These are phyloP conservation scores for Octomys mimax DNA, from an alignment of 2,797 vertebrate genomes.

Conservation along the genomic window DNA sequence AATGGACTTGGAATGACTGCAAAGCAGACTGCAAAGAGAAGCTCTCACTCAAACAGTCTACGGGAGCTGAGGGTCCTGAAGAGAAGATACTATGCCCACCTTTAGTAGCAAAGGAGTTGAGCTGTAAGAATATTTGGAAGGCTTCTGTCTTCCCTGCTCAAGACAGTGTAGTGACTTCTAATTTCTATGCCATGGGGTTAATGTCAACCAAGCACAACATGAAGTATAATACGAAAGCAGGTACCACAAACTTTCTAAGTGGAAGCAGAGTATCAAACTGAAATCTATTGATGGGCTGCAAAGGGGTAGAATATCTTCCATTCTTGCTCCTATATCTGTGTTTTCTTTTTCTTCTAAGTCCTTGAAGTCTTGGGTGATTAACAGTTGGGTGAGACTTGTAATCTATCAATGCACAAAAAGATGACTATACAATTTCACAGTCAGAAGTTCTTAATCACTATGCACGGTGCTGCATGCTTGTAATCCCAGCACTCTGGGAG, in stretches of 20 bases:
- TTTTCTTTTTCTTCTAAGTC: neutral
- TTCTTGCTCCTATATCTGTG: neutral
- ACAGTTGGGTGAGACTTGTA: neutral
- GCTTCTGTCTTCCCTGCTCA: neutral
- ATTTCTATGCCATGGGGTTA: neutral
- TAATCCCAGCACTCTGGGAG: neutral
- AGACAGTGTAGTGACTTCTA: neutral
- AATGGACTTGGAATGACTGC: too few species aligned
- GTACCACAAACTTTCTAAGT: neutral
- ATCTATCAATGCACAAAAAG: neutral
- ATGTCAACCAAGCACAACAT: neutral
- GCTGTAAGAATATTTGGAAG: neutral
- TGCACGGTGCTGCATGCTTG: neutral
- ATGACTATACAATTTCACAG: neutral
- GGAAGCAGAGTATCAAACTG: constrained; percentile 19
- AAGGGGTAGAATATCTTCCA: neutral
- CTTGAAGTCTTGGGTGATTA: neutral
- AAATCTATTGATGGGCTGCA: neutral
- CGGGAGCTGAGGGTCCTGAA: neutral
- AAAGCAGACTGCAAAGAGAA: neutral
- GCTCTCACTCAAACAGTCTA: neutral
- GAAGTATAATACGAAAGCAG: neutral
- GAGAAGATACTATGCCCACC: neutral
- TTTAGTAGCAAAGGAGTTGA: neutral
- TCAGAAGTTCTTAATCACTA: neutral